Conservation (phyloP, 2,113 vertebrate genomes). For the Mirounga angustirostris region DNA sequence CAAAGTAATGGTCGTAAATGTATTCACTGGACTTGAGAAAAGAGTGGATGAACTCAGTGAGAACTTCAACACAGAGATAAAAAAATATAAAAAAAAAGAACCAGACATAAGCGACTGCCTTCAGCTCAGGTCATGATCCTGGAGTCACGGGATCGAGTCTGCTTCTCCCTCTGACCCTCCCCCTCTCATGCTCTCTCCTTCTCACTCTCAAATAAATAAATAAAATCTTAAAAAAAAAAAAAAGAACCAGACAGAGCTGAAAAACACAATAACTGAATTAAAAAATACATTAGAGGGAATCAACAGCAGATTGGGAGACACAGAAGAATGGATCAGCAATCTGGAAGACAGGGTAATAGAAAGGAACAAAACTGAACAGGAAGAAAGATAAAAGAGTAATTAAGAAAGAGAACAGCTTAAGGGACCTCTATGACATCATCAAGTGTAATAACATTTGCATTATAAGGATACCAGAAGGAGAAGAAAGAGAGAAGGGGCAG, state of each 20-base stretch:
- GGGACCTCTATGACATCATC: not conserved
- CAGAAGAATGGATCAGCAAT: not conserved
- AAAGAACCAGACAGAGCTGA: not conserved
- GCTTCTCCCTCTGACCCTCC: too few relatives aligned
- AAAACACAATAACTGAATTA: not conserved
- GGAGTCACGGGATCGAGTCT: too few relatives aligned
- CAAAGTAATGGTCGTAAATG: not conserved
- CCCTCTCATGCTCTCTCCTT: too few relatives aligned
- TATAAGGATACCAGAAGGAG: not conserved
- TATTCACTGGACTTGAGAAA: not conserved
- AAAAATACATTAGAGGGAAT: not conserved
- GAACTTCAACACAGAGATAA: not conserved
- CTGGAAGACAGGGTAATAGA: not conserved
- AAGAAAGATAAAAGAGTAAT: not conserved
- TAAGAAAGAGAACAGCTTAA: not conserved
- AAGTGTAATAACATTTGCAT: not conserved
- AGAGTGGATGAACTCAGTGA: not conserved
- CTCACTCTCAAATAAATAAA: too few relatives aligned
- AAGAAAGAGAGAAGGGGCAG: not conserved
- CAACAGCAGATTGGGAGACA: not conserved
- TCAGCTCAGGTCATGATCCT: too few relatives aligned
- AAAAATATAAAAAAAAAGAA: not conserved
- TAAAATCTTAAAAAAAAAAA: not conserved
- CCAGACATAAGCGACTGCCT: not conserved
- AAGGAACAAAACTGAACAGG: not conserved